These are phyloP conservation scores for Agrilus planipennis DNA, from an alignment of 1,140 invertebrate species.

Conservation along the genomic window DNA sequence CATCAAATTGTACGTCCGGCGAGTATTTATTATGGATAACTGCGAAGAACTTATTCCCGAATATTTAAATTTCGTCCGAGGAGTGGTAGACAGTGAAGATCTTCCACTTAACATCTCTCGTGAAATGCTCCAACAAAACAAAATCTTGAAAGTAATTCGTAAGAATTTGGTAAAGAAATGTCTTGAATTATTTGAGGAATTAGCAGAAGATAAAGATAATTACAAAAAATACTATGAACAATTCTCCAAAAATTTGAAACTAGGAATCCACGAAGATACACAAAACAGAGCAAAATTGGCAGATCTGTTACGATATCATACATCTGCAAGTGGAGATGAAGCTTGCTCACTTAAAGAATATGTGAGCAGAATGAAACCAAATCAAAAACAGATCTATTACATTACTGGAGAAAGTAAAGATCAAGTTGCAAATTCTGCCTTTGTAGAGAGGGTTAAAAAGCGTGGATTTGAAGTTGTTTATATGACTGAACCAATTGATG, in stretches of 20 bases:
- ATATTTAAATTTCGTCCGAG: constrained; percentile 93
- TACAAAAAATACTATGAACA: constrained; percentile 99
- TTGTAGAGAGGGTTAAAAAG: constrained; percentile 94
- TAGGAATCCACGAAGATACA: constrained; percentile 96
- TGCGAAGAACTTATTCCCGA: constrained; percentile 97
- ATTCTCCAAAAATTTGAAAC: constrained; percentile 94
- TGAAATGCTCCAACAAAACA: constrained; percentile 98
- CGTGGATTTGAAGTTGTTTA: constrained; percentile 96
- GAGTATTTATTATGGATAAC: constrained; percentile 99
- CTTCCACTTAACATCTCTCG: constrained; percentile 95
- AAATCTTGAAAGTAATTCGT: constrained; percentile 94
- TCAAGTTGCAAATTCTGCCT: constrained; percentile 81
- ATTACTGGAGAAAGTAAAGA: constrained; percentile 95
- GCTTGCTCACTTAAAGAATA: constrained; percentile 89
- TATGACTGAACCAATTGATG: constrained; percentile 98
- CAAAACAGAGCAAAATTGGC: constrained; percentile 88
- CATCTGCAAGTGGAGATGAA: constrained; percentile 90
- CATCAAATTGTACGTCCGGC: constrained; percentile 93
- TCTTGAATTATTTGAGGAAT: constrained; percentile 89
- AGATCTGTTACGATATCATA: constrained; percentile 84
- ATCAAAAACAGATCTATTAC: constrained; percentile 96
- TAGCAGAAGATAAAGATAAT: constrained; percentile 91
- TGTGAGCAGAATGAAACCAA: constrained; percentile 94
- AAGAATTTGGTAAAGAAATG: constrained; percentile 99
- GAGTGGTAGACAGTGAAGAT: constrained; percentile 97